phyloP scores from a whole-genome alignment of 2,888 invertebrate genomes.

The Dromius quadrimaculatus region DNA sequence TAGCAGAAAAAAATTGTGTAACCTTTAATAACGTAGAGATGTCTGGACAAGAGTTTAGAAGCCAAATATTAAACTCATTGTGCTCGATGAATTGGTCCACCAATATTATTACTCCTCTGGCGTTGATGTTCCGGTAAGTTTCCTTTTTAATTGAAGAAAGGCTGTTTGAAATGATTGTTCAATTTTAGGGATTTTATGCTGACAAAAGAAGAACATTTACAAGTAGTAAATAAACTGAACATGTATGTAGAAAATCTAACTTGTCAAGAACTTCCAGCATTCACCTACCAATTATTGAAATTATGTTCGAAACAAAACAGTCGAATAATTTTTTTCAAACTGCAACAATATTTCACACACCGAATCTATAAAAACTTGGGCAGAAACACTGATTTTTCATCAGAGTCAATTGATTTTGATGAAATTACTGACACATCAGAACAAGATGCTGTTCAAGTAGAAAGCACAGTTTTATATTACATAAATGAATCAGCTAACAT shows the following conservation, averaged over 20 bases:
- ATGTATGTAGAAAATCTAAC: constrained; percentile 71
- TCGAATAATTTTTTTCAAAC: constrained; percentile 60
- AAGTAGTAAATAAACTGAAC: constrained; percentile 74
- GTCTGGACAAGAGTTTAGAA: constrained; percentile 72
- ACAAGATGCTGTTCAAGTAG: constrained; percentile 71
- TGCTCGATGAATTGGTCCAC: constrained; percentile 74
- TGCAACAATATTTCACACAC: constrained; percentile 63
- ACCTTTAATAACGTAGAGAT: constrained; percentile 72
- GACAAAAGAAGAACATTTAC: constrained; percentile 71
- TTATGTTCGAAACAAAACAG: constrained; percentile 68
- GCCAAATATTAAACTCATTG: constrained; percentile 71
- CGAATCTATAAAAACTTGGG: constrained; percentile 60
- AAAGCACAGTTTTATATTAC: constrained; percentile 74
- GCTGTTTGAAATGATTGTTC: constrained; percentile 3
- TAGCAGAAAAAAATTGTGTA: constrained; percentile 69
- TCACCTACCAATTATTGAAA: constrained; percentile 76
- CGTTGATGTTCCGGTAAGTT: constrained; percentile 76
- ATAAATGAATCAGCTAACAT: constrained; percentile 66
- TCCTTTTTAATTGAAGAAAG: constrained; percentile 17
- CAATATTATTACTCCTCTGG: constrained; percentile 72
- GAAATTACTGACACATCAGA: constrained; percentile 65
- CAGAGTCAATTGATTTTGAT: constrained; percentile 60
- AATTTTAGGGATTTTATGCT: constrained; percentile 71
- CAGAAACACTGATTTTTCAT: constrained; percentile 55
- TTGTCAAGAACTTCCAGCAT: constrained; percentile 74